Base-by-base conservation (phyloP, 2,888 invertebrate genomes). In the Halocaridina rubra region DNA sequence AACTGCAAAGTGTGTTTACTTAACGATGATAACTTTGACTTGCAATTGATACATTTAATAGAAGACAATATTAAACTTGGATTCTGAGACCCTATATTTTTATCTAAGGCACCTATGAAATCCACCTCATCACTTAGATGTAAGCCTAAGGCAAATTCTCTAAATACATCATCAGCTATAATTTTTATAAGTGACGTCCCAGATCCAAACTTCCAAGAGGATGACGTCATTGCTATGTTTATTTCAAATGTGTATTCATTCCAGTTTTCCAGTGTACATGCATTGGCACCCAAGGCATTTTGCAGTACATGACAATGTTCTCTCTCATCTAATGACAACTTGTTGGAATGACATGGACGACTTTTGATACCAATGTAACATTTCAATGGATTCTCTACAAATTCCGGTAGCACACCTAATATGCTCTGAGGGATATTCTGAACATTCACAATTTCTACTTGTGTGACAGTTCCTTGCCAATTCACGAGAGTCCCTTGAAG, bases 181-280 rank as follows among this genome's bases (percentile, higher is more conserved):
- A 53, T 53, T 19, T 53, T 53, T 53, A 53, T 53, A 1, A 78
- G 5, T 3, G 27, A 61, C 4, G 77, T 71, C 19, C 77, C 59
- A 33, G 61, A 10, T 5, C 74, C 81, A 33, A 82, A 72, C 13
- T 78, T 77, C 78, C 78, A 84, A 29, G 59, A 77, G 19, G 53
- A 53, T 13, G 69, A 67, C 5, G 57, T 61, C 82, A 84, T 84
- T 29, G 61, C 57, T 1, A 84, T 8, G 0, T 2, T 39, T 10
- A 77, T 24, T 19, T 39, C 72, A 61, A 78, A 84, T 4, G 3
- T 30, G 39, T 78, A 84, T 46, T 72, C 61, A 24, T 84, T 72
- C 78, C 78, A 84, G 24, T 29, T 72, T 16, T 77, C 71, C 10
- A 84, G 46, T 27, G 77, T 61, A 24, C 82, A 84, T 0, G 59